Base-by-base conservation (phyloP, 2,113 vertebrate species). In the Eleginops maclovinus region DNA sequence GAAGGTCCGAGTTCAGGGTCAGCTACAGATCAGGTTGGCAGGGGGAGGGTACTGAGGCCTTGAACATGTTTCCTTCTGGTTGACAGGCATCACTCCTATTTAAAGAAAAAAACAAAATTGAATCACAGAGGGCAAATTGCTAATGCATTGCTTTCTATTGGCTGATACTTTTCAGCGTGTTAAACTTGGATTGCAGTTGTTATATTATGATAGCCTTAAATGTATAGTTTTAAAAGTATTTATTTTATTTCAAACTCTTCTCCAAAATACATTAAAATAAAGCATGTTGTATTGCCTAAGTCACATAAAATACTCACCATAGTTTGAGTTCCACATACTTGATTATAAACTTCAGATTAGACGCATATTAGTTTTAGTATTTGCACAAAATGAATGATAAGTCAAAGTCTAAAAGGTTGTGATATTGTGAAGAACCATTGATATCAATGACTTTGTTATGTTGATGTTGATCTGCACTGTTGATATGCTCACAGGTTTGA, bases 401-500 rank as follows among this genome's bases (percentile, higher is more conserved):
- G 9, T 47, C 19, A 28, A 43, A 59, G 28, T 50, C n/a, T n/a
- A n/a, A n/a, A n/a, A n/a, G n/a, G n/a, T n/a, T 24, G 50, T 41
- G 26, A 40, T 2, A 51, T 21, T 54, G 4, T 11, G 53, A 44
- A 63, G 50, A 51, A 43, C 40, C 6, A 24, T n/a, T 43, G 21
- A 58, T 44, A 60, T 60, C 14, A 17, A 19, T 47, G 47, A n/a
- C n/a, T 44, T 5, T 61, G 22, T 43, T 5, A 11, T 46, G 54
- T 22, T 21, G 40, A 12, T 28, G 26, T 36, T 36, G 54, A 59
- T 63, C 31, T 50, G 51, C 44, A 17, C 79, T 76, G 59, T 9
- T 72, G 61, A 55, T 55, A 15, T 55, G 31, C 46, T 47, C 19
- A 59, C 68, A 67, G 55, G 21, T 61, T 46, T 28, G 24, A 19